phyloP scores from a whole-genome alignment of 2,113 vertebrate species.

The Amblyopsis rosae region DNA sequence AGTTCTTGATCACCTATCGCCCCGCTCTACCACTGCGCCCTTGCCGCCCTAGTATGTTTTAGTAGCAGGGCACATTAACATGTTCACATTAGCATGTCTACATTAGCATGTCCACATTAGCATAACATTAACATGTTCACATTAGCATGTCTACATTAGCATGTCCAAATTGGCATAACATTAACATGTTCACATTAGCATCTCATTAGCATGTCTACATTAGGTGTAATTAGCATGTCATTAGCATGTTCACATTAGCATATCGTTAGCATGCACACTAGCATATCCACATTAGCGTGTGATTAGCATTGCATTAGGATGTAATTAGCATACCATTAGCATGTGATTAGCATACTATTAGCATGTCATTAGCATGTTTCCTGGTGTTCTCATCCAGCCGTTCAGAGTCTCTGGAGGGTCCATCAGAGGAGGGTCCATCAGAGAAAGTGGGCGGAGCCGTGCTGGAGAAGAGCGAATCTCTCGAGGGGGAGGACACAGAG shows the following conservation, averaged over 20 bases:
- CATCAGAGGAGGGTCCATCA: constrained; percentile 27
- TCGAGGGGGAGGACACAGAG: constrained; percentile 42
- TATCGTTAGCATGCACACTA: neutral
- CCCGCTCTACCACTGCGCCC: no score
- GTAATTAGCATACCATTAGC: no score
- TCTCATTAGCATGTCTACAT: neutral
- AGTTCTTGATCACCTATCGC: no score
- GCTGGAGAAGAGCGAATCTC: constrained; percentile 49
- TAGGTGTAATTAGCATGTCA: neutral
- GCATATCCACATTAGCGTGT: neutral
- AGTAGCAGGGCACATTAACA: neutral
- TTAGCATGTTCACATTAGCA: neutral
- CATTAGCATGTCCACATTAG: neutral
- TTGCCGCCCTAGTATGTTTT: no score
- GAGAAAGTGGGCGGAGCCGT: constrained; percentile 15
- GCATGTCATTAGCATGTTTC: neutral
- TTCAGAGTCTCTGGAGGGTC: constrained; percentile 35
- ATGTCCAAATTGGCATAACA: neutral
- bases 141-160: neutral
- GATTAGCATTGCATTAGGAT: neutral
- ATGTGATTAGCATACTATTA: neutral
- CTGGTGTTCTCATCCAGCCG: constrained; percentile 32
- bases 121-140: neutral
- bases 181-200: neutral
- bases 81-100: neutral